These are phyloP conservation scores for Acromyrmex echinatior DNA, from an alignment of 1,140 invertebrate genomes.

Conservation along the genomic window DNA sequence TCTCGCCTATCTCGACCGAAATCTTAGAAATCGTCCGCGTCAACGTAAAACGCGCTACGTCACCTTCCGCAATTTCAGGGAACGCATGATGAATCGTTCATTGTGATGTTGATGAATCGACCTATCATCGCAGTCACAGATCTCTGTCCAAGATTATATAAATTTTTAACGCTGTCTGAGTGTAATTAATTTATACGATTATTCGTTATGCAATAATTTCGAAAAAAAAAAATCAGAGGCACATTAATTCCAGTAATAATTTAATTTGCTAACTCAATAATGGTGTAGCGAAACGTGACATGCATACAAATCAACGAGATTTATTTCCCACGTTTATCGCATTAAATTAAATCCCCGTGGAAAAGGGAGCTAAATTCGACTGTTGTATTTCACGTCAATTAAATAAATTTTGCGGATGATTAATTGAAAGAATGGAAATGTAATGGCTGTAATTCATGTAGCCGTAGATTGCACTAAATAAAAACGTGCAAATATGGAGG, in stretches of 20 bases:
- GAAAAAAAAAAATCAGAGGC: not conserved
- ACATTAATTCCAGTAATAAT: conserved; percentile 27
- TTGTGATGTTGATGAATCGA: conserved; percentile 16
- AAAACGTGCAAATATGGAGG: conserved; percentile 32
- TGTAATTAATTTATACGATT: not conserved
- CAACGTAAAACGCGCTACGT: conserved; percentile 14
- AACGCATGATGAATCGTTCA: conserved; percentile 19
- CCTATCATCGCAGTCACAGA: not conserved
- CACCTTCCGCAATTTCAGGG: conserved; percentile 21
- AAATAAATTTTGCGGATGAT: conserved; percentile 52
- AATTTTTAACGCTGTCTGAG: not conserved
- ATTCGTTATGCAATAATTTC: conserved; percentile 10
- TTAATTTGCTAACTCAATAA: conserved; percentile 47
- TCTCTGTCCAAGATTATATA: not conserved
- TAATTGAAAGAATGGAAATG: conserved; percentile 49
- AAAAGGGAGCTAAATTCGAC: conserved; percentile 20
- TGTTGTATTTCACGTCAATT: conserved; percentile 42
- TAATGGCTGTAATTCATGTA: conserved; percentile 21
- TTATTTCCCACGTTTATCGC: conserved; percentile 50
- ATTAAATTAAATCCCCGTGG: conserved; percentile 40
- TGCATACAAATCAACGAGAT: conserved; percentile 26
- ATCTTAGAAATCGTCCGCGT: conserved; percentile 41
- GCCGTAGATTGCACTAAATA: conserved; percentile 8
- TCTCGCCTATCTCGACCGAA: conserved; percentile 5
- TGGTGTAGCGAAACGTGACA: conserved; percentile 6